Percentiles rank a stretch among this genome's conserved stretches.
Conservation (phyloP, 2,113 vertebrate genomes). For the Pelobates fuscus region DNA sequence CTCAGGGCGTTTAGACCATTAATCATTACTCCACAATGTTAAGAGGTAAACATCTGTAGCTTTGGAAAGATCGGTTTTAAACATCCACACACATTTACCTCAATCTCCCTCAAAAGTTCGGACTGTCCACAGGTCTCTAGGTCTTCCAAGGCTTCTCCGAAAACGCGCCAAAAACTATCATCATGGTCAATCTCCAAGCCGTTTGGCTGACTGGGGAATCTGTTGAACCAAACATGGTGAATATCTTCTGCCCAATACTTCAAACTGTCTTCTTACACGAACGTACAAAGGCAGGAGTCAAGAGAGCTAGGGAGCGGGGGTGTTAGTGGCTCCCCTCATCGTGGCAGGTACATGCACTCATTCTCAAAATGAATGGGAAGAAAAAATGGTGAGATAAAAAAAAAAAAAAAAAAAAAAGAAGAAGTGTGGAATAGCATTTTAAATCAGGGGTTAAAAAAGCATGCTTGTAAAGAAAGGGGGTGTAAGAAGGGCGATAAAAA, state of each 20-base stretch:
- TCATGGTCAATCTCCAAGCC: conserved; percentile 81
- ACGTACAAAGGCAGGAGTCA: conserved; percentile 63
- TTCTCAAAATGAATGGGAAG: conserved; percentile 58
- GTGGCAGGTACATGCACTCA: conserved; percentile 71
- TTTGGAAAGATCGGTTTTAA: neutral
- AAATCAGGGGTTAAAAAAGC: conserved; percentile 3
- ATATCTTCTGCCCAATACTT: conserved; percentile 61
- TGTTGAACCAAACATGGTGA: conserved; percentile 86
- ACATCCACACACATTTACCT: conserved; percentile 74
- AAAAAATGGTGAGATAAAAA: conserved; percentile 64
- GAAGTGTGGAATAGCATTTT: conserved; percentile 7
- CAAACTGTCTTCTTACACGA: conserved; percentile 72
- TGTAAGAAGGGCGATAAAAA: conserved; percentile 69
- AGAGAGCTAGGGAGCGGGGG: conserved; percentile 65
- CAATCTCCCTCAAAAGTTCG: conserved; percentile 94
- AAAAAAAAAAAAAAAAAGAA: conserved; percentile 66
- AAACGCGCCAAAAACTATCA: conserved; percentile 89
- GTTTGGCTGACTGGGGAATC: conserved; percentile 84
- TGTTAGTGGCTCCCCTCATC: too few species aligned
- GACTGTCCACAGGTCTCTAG: conserved; percentile 97
- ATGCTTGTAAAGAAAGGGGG: conserved; percentile 61
- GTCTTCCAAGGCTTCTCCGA: conserved; percentile 92
- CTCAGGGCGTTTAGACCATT: too few species aligned
- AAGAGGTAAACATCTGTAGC: too few species aligned
- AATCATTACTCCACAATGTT: too few species aligned